These are phyloP conservation scores for Solenopsis fugax DNA, from an alignment of 1,140 invertebrate species.

Conservation along the genomic window DNA sequence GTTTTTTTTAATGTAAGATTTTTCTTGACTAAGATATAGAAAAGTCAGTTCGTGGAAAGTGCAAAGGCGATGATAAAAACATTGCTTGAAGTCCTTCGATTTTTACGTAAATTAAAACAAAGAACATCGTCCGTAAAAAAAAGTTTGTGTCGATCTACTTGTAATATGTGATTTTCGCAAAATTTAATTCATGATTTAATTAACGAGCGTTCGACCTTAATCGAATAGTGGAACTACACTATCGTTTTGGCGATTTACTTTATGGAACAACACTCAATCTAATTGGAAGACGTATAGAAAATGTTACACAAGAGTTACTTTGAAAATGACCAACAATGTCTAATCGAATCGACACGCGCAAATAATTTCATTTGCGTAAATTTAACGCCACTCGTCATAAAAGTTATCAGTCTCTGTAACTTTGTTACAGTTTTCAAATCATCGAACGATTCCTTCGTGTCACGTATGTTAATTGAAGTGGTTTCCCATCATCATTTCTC, in stretches of 20 bases:
- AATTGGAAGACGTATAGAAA: constrained; percentile 15
- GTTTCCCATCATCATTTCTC: background rate
- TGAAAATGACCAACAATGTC: constrained; percentile 21
- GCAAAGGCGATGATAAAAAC: background rate
- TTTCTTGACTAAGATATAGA: background rate
- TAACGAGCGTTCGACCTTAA: constrained; percentile 14
- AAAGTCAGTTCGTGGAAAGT: background rate
- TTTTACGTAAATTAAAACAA: constrained; percentile 17
- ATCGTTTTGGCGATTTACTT: constrained; percentile 20
- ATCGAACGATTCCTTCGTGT: background rate
- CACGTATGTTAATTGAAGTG: background rate
- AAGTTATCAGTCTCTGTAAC: background rate
- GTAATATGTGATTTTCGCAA: constrained; percentile 27
- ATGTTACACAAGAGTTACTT: background rate
- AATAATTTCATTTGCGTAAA: constrained; percentile 40
- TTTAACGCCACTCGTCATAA: background rate
- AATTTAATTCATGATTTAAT: constrained; percentile 23
- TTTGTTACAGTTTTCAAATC: background rate
- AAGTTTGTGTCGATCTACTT: background rate
- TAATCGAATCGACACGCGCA: background rate
- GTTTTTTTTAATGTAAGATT: background rate
- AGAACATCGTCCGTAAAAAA: background rate
- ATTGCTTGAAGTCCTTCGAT: background rate
- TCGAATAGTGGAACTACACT: background rate
- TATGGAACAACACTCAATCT: constrained; percentile 12